phyloP scores from a whole-genome alignment of 2,888 invertebrate species.

The Stomorhina lunata region DNA sequence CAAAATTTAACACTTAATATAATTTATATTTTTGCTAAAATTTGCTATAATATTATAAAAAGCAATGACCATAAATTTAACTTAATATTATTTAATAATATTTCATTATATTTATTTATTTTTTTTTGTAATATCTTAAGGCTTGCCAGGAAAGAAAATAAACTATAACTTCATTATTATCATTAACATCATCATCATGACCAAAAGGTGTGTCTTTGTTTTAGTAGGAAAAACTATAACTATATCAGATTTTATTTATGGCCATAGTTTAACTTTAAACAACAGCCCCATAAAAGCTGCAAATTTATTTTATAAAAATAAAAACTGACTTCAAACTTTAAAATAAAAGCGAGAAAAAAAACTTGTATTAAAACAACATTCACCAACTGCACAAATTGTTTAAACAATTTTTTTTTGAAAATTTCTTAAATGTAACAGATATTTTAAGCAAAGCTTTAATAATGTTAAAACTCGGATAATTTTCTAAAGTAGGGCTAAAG shows the following conservation, averaged over 20 bases:
- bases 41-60: too few relatives aligned
- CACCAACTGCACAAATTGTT: conserved; percentile 9
- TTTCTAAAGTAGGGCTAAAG: too few relatives aligned
- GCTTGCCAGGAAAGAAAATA: background rate
- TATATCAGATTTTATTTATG: conserved; percentile 54
- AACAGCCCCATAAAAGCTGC: background rate
- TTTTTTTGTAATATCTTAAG: too few relatives aligned
- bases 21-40: too few relatives aligned
- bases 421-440: too few relatives aligned
- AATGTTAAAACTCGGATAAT: too few relatives aligned
- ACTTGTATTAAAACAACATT: conserved; percentile 60
- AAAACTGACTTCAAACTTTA: background rate
- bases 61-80: too few relatives aligned
- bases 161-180: background rate
- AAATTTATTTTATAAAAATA: background rate
- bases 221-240: conserved; percentile 44
- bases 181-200: background rate
- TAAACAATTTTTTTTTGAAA: too few relatives aligned
- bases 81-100: too few relatives aligned
- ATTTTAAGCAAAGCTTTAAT: too few relatives aligned
- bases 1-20: too few relatives aligned
- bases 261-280: conserved; percentile 43
- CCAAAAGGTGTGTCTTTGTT: conserved; percentile 52
- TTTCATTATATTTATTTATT: too few relatives aligned
- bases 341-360: conserved; percentile 5